Percentiles rank a stretch among this genome's conserved stretches.
Evolutionary conservation across 1,140 invertebrate species (phyloP).

Genomic region (Ceratina calcarata): DNA sequence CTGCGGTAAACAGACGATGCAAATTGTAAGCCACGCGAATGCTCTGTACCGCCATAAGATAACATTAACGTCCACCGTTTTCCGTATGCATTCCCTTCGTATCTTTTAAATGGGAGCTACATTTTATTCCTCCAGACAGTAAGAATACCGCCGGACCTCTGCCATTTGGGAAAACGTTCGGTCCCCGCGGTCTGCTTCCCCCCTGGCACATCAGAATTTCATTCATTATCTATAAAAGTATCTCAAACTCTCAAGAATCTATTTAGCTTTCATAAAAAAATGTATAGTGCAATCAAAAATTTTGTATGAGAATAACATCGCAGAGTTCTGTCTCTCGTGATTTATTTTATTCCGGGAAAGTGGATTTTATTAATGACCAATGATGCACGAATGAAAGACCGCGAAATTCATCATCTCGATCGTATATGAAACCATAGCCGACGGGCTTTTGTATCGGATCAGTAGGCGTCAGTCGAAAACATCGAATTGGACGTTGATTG

Average conservation of each 20-base stretch:
- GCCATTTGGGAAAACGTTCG: no score
- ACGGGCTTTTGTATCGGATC: not conserved
- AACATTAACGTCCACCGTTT: slow-evolving; percentile 31
- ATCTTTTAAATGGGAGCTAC: not conserved
- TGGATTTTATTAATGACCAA: slow-evolving; percentile 30
- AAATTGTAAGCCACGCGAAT: slow-evolving; percentile 47
- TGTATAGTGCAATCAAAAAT: no score
- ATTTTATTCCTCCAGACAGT: no score
- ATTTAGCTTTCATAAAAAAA: no score
- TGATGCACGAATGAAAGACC: not conserved
- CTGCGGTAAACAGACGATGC: slow-evolving; percentile 39
- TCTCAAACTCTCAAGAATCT: not conserved
- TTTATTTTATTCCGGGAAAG: slow-evolving; percentile 7
- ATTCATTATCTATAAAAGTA: no score
- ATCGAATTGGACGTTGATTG: not conserved
- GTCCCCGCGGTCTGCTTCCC: no score
- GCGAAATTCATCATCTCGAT: slow-evolving; percentile 11
- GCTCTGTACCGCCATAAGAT: not conserved
- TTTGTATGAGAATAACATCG: no score
- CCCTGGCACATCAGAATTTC: no score
- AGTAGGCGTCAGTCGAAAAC: not conserved
- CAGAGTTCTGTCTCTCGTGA: not conserved
- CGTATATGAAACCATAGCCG: slow-evolving; percentile 13
- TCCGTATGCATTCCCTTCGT: no score
- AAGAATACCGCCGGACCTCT: no score